These are phyloP conservation scores for Conus canariensis DNA, from an alignment of 2,888 invertebrate species.

Conservation along the genomic window DNA sequence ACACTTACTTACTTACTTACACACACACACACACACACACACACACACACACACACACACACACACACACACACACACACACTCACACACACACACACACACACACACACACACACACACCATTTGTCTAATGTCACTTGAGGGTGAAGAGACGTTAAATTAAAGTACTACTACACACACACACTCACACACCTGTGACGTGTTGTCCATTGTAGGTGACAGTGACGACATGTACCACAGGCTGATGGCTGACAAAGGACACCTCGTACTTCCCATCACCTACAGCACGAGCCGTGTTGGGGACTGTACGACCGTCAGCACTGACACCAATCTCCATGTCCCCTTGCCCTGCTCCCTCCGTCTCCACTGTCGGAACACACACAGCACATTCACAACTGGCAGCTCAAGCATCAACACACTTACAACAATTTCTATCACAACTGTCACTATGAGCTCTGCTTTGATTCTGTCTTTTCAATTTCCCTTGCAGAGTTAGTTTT, in stretches of 20 bases:
- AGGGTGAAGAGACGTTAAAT: too few relatives aligned
- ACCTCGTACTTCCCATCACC: constrained; percentile 95
- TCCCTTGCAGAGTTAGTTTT: too few relatives aligned
- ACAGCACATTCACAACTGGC: constrained; percentile 11
- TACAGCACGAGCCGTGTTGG: constrained; percentile 95
- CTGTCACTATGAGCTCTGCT: too few relatives aligned
- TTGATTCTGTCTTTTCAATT: too few relatives aligned
- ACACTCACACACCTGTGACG: constrained; percentile 77
- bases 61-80: constrained; percentile 79
- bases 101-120: too few relatives aligned
- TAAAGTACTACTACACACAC: not conserved
- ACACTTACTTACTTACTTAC: not conserved
- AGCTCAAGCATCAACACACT: not conserved
- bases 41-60: constrained; percentile 70
- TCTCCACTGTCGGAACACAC: constrained; percentile 84
- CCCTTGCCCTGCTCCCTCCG: constrained; percentile 97
- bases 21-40: not conserved
- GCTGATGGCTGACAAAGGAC: constrained; percentile 96
- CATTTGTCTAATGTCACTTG: too few relatives aligned
- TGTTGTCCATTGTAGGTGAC: constrained; percentile 87
- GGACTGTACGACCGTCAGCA: constrained; percentile 92
- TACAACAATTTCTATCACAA: not conserved
- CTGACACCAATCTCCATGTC: constrained; percentile 95
- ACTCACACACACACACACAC: too few relatives aligned
- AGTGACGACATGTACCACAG: constrained; percentile 93